phyloP scores from a whole-genome alignment of 2,797 vertebrate genomes.

The Paguma larvata region DNA sequence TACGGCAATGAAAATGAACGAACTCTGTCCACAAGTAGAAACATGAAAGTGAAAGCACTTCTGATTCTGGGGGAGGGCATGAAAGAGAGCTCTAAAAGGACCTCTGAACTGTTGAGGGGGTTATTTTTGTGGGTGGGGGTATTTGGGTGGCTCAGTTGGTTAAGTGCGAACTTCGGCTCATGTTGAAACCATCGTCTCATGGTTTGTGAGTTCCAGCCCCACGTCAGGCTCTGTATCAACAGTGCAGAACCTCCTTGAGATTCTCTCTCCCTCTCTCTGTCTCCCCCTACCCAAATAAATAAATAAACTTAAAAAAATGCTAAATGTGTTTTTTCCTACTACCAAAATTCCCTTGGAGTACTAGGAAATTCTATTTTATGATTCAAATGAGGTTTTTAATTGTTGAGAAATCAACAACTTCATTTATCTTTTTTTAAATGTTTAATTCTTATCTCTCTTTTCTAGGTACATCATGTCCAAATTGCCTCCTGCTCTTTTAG shows the following conservation, averaged over 20 bases:
- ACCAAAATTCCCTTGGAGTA: not conserved
- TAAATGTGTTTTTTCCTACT: not conserved
- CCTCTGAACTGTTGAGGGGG: too few relatives aligned
- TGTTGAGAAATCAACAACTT: not conserved
- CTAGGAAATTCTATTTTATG: not conserved
- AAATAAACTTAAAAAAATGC: too few relatives aligned
- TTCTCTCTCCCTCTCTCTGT: too few relatives aligned
- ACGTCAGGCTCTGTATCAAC: too few relatives aligned
- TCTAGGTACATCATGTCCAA: not conserved
- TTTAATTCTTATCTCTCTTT: not conserved
- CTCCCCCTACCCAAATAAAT: too few relatives aligned
- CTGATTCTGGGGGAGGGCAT: not conserved
- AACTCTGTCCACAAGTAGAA: not conserved
- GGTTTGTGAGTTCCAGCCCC: too few relatives aligned
- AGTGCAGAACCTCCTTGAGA: too few relatives aligned
- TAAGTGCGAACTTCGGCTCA: too few relatives aligned
- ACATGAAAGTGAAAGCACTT: not conserved
- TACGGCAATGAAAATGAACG: not conserved
- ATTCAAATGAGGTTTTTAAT: not conserved
- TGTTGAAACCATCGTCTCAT: too few relatives aligned
- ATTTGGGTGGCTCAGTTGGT: too few relatives aligned
- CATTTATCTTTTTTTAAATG: not conserved
- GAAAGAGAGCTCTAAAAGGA: not conserved
- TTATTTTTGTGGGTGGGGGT: too few relatives aligned
- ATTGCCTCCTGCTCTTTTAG: not conserved